These are phyloP conservation scores for Mythimna lalbum DNA, from an alignment of 2,888 invertebrate species.

Conservation along the genomic window DNA sequence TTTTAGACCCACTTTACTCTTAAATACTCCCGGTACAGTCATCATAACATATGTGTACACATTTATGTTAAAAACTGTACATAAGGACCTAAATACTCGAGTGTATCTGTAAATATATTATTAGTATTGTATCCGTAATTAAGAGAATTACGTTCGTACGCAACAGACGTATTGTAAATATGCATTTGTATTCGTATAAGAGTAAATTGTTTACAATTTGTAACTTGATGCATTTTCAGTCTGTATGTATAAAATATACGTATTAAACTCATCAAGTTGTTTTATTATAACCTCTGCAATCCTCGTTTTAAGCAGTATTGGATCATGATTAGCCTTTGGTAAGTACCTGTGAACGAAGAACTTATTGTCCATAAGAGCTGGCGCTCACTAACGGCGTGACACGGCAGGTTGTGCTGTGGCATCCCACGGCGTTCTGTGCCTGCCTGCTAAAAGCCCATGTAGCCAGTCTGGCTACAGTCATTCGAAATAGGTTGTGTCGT, in stretches of 20 bases:
- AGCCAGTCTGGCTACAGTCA: no score
- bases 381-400: no score
- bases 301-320: no score
- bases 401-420: no score
- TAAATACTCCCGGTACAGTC: constrained; percentile 41
- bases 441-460: no score
- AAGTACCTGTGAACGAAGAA: no score
- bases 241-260: constrained; percentile 68
- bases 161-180: constrained; percentile 58
- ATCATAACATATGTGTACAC: constrained; percentile 30
- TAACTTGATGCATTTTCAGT: constrained; percentile 63
- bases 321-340: no score
- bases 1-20: constrained; percentile 17
- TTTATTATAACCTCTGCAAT: constrained; percentile 20
- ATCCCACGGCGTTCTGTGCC: no score
- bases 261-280: constrained; percentile 50
- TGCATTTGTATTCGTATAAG: constrained; percentile 69
- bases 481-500: no score
- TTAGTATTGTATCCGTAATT: constrained; percentile 54
- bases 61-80: constrained; percentile 49
- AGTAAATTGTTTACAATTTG: constrained; percentile 67
- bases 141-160: constrained; percentile 53
- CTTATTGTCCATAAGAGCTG: no score
- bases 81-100: constrained; percentile 60
- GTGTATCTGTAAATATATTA: constrained; percentile 61